Evolutionary conservation across 2,797 vertebrate species (phyloP).

Genomic region (Ficedula albicollis): DNA sequence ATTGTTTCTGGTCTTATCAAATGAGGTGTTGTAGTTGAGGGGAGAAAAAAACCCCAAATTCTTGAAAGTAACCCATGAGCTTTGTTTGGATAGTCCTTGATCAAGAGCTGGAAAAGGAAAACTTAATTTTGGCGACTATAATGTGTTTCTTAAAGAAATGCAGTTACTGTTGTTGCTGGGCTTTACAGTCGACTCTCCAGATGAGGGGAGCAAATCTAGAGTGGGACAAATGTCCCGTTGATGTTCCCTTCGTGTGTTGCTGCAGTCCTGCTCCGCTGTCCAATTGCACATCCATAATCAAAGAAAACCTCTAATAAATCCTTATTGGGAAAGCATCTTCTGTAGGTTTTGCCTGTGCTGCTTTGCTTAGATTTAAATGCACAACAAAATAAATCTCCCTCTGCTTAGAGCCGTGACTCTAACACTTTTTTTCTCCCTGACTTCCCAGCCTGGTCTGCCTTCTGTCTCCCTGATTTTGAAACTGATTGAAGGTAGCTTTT

Average conservation of each 20-base stretch:
- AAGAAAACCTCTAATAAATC: not conserved
- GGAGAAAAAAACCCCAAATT: fast-evolving
- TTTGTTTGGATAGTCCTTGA: not conserved
- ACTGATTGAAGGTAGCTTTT: not conserved
- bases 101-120: not conserved
- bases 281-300: not conserved
- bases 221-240: not conserved
- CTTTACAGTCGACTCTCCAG: not conserved
- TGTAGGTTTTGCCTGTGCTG: not conserved
- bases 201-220: not conserved
- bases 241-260: not conserved
- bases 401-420: not conserved
- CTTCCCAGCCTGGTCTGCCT: not conserved
- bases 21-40: fast-evolving
- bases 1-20: not conserved
- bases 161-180: not conserved
- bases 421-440: not conserved
- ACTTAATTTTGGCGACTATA: not conserved
- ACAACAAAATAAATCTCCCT: not conserved
- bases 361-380: not conserved
- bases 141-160: not conserved
- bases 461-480: not conserved
- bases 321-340: not conserved
- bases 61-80: not conserved
- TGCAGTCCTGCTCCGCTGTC: not conserved